A percentile compares a stretch with the other conserved stretches of the same genome.
These are phyloP conservation scores for Leptarthrus brevirostris DNA, from an alignment of 2,888 invertebrate species.

Conservation along the genomic window DNA sequence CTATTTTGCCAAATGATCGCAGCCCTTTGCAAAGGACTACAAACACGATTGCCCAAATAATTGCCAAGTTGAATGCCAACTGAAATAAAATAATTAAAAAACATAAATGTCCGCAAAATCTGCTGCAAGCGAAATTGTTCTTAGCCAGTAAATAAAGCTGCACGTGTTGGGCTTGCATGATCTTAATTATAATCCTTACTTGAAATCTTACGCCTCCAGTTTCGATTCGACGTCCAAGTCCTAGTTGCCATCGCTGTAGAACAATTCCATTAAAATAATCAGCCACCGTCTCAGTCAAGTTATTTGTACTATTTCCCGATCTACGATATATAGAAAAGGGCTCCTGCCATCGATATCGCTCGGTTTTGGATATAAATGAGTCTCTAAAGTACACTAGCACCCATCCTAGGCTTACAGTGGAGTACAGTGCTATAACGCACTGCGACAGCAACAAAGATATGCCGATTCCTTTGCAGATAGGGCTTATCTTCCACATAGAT, in stretches of 20 bases:
- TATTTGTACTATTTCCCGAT: conserved; percentile 70
- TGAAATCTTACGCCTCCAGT: conserved; percentile 61
- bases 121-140: neutral
- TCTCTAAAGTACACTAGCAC: conserved; percentile 89
- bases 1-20: conserved; percentile 68
- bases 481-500: conserved; percentile 94
- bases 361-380: conserved; percentile 83
- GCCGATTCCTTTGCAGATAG: conserved; percentile 90
- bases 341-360: conserved; percentile 84
- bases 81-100: conserved; percentile 71
- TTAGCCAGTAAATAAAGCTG: too few species aligned
- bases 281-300: conserved; percentile 80
- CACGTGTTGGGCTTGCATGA: too few species aligned
- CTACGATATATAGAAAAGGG: conserved; percentile 77
- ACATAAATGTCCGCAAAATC: conserved; percentile 16
- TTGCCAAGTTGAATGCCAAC: conserved; percentile 88
- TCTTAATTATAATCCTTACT: too few species aligned
- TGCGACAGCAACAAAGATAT: conserved; percentile 83
- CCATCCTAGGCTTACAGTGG: conserved; percentile 91
- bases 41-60: conserved; percentile 91
- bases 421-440: conserved; percentile 85
- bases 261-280: conserved; percentile 89
- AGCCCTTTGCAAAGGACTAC: conserved; percentile 88
- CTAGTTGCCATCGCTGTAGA: conserved; percentile 69
- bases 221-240: conserved; percentile 63